These are phyloP conservation scores for Psilopogon haemacephalus DNA, from an alignment of 2,113 vertebrate species.

Conservation along the genomic window DNA sequence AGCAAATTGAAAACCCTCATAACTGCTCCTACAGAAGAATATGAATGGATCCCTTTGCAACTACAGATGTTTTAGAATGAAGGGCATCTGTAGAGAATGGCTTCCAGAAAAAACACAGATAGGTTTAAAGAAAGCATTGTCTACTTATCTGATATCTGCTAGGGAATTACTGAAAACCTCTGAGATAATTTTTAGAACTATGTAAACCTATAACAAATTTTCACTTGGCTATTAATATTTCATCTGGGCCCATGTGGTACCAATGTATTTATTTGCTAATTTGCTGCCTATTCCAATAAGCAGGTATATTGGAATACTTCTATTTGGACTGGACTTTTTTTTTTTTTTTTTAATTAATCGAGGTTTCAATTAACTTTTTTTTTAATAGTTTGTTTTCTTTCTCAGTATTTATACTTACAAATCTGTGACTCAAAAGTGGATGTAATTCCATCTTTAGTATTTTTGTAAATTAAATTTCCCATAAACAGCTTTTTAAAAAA, in stretches of 20 bases:
- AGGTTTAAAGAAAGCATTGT: not conserved
- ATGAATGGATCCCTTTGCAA: not conserved
- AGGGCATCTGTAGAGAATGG: not conserved
- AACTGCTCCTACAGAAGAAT: not conserved
- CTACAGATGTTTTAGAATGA: constrained; percentile 1
- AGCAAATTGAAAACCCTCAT: constrained; percentile 56
- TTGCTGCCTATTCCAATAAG: not conserved
- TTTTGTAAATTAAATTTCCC: not conserved
- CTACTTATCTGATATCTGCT: not conserved
- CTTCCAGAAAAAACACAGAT: not conserved
- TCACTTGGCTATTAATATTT: not conserved
- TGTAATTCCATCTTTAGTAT: not conserved
- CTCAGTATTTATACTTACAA: rapidly evolving
- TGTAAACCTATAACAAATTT: not conserved
- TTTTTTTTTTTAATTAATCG: not conserved
- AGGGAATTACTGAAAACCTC: constrained; percentile 25
- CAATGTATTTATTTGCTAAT: not conserved
- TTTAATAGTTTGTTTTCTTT: not conserved
- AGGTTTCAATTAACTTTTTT: not conserved
- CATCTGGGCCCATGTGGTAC: not conserved
- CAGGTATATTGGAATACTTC: not conserved
- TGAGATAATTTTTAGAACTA: not conserved
- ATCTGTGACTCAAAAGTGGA: not conserved
- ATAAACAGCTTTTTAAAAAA: not conserved
- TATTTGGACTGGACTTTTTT: not conserved